A percentile compares a stretch with the other conserved stretches of the same genome.
These are phyloP conservation scores for Deroplatys truncata DNA, from an alignment of 2,888 invertebrate species.

Conservation along the genomic window DNA sequence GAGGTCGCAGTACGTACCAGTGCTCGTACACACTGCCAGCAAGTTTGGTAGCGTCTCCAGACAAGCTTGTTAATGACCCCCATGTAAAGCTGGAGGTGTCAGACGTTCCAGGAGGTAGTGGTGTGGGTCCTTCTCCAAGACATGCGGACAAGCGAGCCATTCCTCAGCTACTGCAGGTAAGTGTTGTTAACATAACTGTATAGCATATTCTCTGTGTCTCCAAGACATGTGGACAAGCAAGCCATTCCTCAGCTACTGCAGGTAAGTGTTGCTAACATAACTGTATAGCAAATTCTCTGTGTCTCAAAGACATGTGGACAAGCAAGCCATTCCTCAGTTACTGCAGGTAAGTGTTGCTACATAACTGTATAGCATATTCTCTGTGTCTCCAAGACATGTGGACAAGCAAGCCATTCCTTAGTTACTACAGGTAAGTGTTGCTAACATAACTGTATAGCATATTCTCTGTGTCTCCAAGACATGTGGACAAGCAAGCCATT, in stretches of 20 bases:
- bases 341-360: constrained; percentile 54
- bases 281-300: too few relatives aligned
- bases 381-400: constrained; percentile 33
- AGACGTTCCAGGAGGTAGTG: constrained; percentile 29
- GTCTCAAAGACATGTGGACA: constrained; percentile 35
- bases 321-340: constrained; percentile 57
- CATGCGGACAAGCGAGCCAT: constrained; percentile 44
- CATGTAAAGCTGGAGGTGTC: constrained; percentile 37
- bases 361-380: background rate
- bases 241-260: constrained; percentile 65
- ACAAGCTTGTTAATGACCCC: constrained; percentile 40
- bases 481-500: constrained; percentile 45
- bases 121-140: constrained; percentile 30
- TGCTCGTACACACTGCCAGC: constrained; percentile 86
- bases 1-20: constrained; percentile 93
- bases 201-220: constrained; percentile 18
- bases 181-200: constrained; percentile 20
- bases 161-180: constrained; percentile 66
- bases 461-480: constrained; percentile 33
- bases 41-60: constrained; percentile 46
- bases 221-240: constrained; percentile 37
- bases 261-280: constrained; percentile 44
- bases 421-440: constrained; percentile 59
- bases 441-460: background rate
- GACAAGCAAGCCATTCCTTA: constrained; percentile 53